Conservation (phyloP, 1,140 invertebrate genomes). For the Drosophila aff. region DNA sequence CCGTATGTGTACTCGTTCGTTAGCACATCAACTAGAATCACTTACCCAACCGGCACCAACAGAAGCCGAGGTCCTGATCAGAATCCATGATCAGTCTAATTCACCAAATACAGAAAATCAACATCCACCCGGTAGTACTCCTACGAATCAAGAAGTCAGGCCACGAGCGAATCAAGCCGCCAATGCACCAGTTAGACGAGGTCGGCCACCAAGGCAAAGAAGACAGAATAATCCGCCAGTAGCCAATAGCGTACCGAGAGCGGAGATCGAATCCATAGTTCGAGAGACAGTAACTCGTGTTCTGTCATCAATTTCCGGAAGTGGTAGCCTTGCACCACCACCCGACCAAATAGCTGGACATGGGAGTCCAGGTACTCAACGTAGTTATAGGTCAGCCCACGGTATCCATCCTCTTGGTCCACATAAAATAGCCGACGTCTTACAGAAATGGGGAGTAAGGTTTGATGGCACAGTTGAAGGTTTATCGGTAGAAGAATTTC, state of each 20-base stretch:
- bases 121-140: not conserved
- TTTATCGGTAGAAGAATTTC: not conserved
- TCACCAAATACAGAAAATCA: not conserved
- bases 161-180: too few relatives aligned
- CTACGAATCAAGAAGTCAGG: not conserved
- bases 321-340: not conserved
- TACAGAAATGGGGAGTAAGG: not conserved
- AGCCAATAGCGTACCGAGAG: not conserved
- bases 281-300: not conserved
- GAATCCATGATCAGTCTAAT: not conserved
- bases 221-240: not conserved
- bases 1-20: too few relatives aligned
- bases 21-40: too few relatives aligned
- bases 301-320: not conserved
- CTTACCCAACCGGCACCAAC: too few relatives aligned
- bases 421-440: constrained; percentile 1
- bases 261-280: not conserved
- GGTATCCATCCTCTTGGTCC: too few relatives aligned
- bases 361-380: too few relatives aligned
- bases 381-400: too few relatives aligned
- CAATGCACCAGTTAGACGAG: too few relatives aligned
- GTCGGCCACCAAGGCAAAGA: not conserved
- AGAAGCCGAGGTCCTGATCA: not conserved
- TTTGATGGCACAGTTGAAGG: not conserved
- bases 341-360: not conserved